Evolutionary conservation across 2,113 vertebrate genomes (phyloP).

Genomic region (Percopsis transmontana): DNA sequence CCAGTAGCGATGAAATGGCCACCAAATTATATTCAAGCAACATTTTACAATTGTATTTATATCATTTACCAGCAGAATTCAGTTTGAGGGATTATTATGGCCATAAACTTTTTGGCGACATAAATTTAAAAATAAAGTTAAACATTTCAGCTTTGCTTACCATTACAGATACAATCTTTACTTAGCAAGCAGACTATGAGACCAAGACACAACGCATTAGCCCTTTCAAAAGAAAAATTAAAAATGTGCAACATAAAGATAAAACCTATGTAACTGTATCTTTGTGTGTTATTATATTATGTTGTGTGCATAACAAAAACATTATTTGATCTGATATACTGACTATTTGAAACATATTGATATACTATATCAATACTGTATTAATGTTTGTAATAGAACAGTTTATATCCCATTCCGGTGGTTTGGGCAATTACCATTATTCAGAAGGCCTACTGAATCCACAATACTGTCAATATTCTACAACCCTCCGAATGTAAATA

Average conservation of each 20-base stretch:
- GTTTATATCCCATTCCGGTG: constrained; percentile 17
- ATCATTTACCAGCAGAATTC: neutral
- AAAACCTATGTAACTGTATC: neutral
- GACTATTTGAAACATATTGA: neutral
- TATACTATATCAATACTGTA: constrained; percentile 27
- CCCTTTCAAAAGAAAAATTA: constrained; percentile 54
- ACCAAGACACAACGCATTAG: constrained; percentile 43
- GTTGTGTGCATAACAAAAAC: constrained; percentile 11
- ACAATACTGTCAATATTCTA: constrained; percentile 18
- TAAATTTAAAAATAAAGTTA: constrained; percentile 32
- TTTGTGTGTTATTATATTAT: constrained; percentile 1
- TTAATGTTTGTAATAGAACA: constrained; percentile 3
- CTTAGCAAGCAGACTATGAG: constrained; percentile 32
- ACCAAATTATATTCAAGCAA: neutral
- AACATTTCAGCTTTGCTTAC: constrained; percentile 51
- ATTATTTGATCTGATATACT: neutral
- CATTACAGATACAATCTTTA: constrained; percentile 48
- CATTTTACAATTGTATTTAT: neutral
- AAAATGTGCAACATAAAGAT: constrained; percentile 21
- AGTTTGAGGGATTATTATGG: neutral
- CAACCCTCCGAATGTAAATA: constrained; percentile 4
- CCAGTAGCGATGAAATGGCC: constrained; percentile 3
- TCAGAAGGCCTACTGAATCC: constrained; percentile 32
- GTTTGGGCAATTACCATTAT: constrained; percentile 26
- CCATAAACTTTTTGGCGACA: neutral